Evolutionary conservation across 2,888 invertebrate species (phyloP).

Genomic region (Hirtodrosophila cameraria): DNA sequence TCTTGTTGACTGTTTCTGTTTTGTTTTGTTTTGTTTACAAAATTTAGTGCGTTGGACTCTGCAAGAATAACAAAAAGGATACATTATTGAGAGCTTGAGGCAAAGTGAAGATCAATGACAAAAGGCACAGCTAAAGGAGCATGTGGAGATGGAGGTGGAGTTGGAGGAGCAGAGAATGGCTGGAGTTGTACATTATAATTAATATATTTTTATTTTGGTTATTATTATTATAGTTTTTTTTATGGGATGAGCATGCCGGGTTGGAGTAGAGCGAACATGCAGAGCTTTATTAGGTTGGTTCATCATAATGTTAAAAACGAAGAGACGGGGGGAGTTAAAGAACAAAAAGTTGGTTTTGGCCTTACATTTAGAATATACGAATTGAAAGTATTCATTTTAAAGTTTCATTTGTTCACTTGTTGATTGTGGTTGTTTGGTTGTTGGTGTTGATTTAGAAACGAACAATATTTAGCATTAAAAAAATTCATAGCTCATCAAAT

Average conservation of each 20-base stretch:
- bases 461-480: conserved; percentile 69
- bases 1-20: conserved; percentile 36
- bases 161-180: conserved; percentile 1
- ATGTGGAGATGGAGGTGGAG: conserved; percentile 21
- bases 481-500: conserved; percentile 75
- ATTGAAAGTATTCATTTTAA: conserved; percentile 33
- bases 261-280: conserved; percentile 40
- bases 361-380: conserved; percentile 59
- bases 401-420: conserved; percentile 61
- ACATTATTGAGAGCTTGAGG: conserved; percentile 51
- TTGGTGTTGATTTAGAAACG: conserved; percentile 61
- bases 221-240: conserved; percentile 8
- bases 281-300: conserved; percentile 23
- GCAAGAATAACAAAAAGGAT: conserved; percentile 74
- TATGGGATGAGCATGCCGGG: conserved; percentile 54
- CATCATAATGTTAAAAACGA: conserved; percentile 13
- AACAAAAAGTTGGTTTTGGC: conserved; percentile 32
- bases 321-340: conserved; percentile 30
- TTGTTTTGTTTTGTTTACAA: too few species aligned
- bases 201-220: conserved; percentile 18
- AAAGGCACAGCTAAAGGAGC: conserved; percentile 18
- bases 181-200: conserved; percentile 15
- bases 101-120: conserved; percentile 8
- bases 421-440: conserved; percentile 50
- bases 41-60: conserved; percentile 82